These are phyloP conservation scores for Procapra przewalskii DNA, from an alignment of 2,113 vertebrate genomes.

Conservation along the genomic window DNA sequence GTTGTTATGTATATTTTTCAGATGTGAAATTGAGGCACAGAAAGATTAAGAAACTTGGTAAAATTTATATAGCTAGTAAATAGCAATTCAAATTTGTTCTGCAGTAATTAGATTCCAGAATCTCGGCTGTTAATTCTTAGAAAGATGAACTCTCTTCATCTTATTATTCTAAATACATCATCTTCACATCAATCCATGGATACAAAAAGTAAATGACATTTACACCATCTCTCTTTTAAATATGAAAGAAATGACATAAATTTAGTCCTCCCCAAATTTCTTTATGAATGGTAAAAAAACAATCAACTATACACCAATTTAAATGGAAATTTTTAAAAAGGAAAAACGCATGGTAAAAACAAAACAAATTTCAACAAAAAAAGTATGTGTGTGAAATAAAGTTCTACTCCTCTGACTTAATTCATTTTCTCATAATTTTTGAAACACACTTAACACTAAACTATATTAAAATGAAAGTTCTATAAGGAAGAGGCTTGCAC, in stretches of 20 bases:
- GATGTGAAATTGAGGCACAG: not conserved
- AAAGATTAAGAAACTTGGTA: not conserved
- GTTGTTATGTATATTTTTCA: not conserved
- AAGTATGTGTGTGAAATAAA: not conserved
- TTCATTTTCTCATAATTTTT: not conserved
- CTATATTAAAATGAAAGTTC: not conserved
- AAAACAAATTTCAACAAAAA: not conserved
- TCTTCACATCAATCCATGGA: not conserved
- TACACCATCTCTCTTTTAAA: not conserved
- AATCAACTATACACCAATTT: not conserved
- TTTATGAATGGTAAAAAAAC: not conserved
- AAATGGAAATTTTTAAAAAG: not conserved
- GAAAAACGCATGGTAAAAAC: not conserved
- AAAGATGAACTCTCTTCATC: not conserved
- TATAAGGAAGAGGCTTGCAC: not conserved
- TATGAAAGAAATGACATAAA: not conserved
- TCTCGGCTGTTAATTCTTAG: not conserved
- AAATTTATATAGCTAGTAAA: not conserved
- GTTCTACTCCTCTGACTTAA: not conserved
- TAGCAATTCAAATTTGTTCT: not conserved
- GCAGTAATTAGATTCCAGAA: not conserved
- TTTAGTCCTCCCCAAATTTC: not conserved
- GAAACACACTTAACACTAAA: not conserved
- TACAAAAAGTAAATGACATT: not conserved
- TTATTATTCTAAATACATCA: not conserved